Percentiles rank a stretch among this genome's conserved stretches.
phyloP scores from a whole-genome alignment of 2,888 invertebrate genomes.

The Micropterix aruncella region DNA sequence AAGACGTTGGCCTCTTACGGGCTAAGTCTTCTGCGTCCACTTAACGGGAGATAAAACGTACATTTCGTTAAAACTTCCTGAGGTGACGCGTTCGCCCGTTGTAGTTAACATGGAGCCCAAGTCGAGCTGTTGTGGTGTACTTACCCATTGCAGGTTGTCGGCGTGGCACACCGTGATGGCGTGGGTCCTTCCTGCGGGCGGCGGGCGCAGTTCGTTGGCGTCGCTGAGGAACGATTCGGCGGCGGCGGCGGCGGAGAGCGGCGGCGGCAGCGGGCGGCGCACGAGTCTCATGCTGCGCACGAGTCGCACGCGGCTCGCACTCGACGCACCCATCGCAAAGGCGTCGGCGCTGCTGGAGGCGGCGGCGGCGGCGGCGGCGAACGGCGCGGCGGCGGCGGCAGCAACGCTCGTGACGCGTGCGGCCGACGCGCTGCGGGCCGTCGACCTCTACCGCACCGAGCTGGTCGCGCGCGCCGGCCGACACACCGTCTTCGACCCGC shows the following conservation, averaged over 20 bases:
- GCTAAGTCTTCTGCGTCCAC: too few species aligned
- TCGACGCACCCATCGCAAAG: conserved; percentile 92
- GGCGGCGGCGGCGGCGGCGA: conserved; percentile 58
- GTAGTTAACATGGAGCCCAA: too few species aligned
- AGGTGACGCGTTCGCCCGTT: too few species aligned
- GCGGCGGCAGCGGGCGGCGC: conserved; percentile 62
- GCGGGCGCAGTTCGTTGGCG: conserved; percentile 56
- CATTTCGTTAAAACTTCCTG: too few species aligned
- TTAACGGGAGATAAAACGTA: too few species aligned
- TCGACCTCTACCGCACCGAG: conserved; percentile 84
- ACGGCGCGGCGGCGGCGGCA: conserved; percentile 61
- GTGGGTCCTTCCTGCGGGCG: background rate
- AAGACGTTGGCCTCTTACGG: too few species aligned
- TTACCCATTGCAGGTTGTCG: background rate
- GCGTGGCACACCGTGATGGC: background rate
- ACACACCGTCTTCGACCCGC: conserved; percentile 79
- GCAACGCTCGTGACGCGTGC: conserved; percentile 72
- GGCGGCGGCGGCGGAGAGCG: conserved; percentile 66
- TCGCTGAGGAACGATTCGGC: conserved; percentile 68
- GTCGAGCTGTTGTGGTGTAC: too few species aligned
- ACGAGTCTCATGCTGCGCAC: conserved; percentile 82
- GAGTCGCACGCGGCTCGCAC: conserved; percentile 65
- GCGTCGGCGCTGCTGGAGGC: conserved; percentile 75
- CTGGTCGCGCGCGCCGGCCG: conserved; percentile 49
- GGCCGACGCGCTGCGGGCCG: conserved; percentile 78